Evolutionary conservation across 2,888 invertebrate species (phyloP).

Genomic region (Petrolisthes manimaculis): DNA sequence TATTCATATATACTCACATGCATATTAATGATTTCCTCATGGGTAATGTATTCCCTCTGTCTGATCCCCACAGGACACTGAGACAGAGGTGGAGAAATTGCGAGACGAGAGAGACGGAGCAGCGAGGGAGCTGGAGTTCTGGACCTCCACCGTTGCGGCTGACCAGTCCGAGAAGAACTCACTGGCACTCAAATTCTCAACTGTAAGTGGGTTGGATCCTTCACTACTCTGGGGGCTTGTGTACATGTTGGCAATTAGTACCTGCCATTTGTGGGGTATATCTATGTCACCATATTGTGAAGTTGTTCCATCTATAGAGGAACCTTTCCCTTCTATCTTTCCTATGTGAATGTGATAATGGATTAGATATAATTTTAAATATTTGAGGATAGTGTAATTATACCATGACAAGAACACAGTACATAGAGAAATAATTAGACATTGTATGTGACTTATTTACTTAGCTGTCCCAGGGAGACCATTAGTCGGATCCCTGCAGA

Average conservation of each 20-base stretch:
- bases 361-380: no score
- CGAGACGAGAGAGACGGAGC: constrained; percentile 18
- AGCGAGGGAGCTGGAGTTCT: constrained; percentile 34
- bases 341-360: no score
- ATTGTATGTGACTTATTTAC: no score
- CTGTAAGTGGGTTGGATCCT: constrained; percentile 5
- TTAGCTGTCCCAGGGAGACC: no score
- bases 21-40: no score
- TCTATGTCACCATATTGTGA: not conserved
- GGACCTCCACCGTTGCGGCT: constrained; percentile 30
- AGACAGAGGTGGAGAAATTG: not conserved
- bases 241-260: not conserved
- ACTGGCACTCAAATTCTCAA: constrained; percentile 27
- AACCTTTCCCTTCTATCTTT: no score
- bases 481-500: no score
- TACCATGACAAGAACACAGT: no score
- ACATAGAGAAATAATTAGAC: no score
- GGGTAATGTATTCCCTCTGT: not conserved
- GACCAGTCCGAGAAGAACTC: constrained; percentile 46
- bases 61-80: not conserved
- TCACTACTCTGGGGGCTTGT: not conserved
- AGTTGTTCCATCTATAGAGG: not conserved
- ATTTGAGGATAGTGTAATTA: no score
- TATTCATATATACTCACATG: no score
- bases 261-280: not conserved